Evolutionary conservation across 2,888 invertebrate species (phyloP).

Genomic region (Allygus modestus): DNA sequence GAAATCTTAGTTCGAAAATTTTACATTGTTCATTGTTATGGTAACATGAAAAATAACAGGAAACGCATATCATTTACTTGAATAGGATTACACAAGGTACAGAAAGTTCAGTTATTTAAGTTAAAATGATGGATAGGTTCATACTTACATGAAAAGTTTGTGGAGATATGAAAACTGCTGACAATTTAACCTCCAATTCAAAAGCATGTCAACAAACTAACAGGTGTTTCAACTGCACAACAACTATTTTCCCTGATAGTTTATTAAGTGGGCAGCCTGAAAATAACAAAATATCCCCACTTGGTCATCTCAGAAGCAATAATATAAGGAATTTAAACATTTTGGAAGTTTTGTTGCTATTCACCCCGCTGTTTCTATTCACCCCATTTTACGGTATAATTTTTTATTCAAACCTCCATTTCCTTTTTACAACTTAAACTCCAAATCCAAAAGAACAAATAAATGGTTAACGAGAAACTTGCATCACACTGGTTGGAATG

Average conservation of each 20-base stretch:
- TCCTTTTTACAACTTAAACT: no score
- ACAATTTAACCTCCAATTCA: slow-evolving; percentile 35
- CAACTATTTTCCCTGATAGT: slow-evolving; percentile 30
- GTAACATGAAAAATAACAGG: slow-evolving; percentile 22
- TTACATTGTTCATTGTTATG: slow-evolving; percentile 30
- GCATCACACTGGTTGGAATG: no score
- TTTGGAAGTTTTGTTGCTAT: slow-evolving; percentile 14
- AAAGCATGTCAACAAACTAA: not conserved
- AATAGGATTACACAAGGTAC: slow-evolving; percentile 43
- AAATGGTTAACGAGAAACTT: no score
- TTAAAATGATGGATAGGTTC: slow-evolving; percentile 3
- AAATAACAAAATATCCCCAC: slow-evolving; percentile 52
- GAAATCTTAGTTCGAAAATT: slow-evolving; percentile 22
- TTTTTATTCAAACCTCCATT: no score
- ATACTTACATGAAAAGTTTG: slow-evolving; percentile 42
- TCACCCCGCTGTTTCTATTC: slow-evolving; percentile 43
- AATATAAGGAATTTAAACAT: slow-evolving; percentile 16
- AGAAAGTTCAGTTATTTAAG: slow-evolving; percentile 8
- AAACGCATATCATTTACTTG: slow-evolving; percentile 6
- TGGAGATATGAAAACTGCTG: not conserved
- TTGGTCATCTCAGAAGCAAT: not conserved
- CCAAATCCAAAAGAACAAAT: no score
- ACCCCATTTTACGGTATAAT: slow-evolving; percentile 32
- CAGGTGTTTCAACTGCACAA: slow-evolving; percentile 5
- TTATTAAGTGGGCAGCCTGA: slow-evolving; percentile 30